Percentiles rank a stretch among this genome's conserved stretches.
These are phyloP conservation scores for Sesamia inferens DNA, from an alignment of 2,888 invertebrate species.

Conservation along the genomic window DNA sequence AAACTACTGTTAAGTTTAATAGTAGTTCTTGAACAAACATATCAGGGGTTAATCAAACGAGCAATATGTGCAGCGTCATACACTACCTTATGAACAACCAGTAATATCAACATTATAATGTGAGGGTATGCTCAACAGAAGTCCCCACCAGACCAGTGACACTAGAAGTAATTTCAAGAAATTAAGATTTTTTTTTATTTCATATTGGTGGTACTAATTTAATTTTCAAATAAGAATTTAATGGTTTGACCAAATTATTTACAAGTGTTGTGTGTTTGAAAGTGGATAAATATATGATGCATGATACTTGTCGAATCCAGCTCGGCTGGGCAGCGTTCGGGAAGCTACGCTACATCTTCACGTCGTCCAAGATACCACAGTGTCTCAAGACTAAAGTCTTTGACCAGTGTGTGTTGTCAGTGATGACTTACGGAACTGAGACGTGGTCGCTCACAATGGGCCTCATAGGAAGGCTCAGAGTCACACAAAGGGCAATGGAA, in stretches of 20 bases:
- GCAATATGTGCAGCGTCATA: background rate
- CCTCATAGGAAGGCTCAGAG: too few relatives aligned
- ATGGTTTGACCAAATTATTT: too few relatives aligned
- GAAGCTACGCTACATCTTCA: too few relatives aligned
- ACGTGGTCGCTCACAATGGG: too few relatives aligned
- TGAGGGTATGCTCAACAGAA: background rate
- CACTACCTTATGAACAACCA: background rate
- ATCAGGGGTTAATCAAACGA: background rate
- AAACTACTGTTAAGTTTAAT: background rate
- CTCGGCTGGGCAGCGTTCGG: too few relatives aligned
- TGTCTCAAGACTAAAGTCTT: too few relatives aligned
- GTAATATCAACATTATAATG: background rate
- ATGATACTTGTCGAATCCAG: too few relatives aligned
- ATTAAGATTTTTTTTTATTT: background rate
- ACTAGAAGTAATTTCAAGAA: background rate
- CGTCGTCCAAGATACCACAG: too few relatives aligned
- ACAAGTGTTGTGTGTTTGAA: background rate
- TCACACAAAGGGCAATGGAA: too few relatives aligned
- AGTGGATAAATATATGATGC: background rate
- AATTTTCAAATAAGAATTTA: too few relatives aligned
- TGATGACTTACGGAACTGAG: too few relatives aligned
- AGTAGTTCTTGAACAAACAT: background rate
- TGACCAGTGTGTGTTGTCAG: too few relatives aligned
- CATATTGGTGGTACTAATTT: background rate
- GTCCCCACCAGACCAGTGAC: background rate